Evolutionary conservation across 2,888 invertebrate species (phyloP).

Genomic region (Bhutanitis thaidina): DNA sequence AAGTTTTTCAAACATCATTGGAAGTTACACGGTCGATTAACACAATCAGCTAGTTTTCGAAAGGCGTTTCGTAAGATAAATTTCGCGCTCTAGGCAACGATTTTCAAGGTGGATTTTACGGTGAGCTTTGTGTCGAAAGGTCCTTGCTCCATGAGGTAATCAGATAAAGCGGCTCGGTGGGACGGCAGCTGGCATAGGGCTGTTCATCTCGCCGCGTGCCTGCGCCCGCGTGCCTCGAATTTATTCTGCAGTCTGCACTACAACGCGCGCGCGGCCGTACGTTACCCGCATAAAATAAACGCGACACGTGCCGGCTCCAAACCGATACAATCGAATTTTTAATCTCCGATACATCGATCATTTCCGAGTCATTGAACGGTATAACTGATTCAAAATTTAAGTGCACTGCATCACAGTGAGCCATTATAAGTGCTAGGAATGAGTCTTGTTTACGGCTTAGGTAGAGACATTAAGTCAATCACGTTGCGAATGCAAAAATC

Average conservation of each 20-base stretch:
- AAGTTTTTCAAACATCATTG: background rate
- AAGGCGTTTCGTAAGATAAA: slow-evolving; percentile 42
- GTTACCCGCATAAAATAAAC: slow-evolving; percentile 35
- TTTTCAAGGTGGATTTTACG: slow-evolving; percentile 73
- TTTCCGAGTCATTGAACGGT: slow-evolving; percentile 32
- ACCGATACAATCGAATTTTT: slow-evolving; percentile 25
- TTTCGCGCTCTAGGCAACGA: slow-evolving; percentile 51
- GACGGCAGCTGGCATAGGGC: slow-evolving; percentile 55
- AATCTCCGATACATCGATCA: slow-evolving; percentile 27
- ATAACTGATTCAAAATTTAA: slow-evolving; percentile 20
- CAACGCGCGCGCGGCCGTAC: slow-evolving; percentile 67
- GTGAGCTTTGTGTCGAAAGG: slow-evolving; percentile 71
- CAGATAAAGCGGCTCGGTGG: slow-evolving; percentile 54
- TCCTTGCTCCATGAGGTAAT: slow-evolving; percentile 76
- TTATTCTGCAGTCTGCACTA: slow-evolving; percentile 49
- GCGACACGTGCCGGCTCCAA: slow-evolving; percentile 33
- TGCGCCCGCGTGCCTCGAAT: slow-evolving; percentile 36
- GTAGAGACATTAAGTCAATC: slow-evolving; percentile 24
- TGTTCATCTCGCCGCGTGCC: slow-evolving; percentile 53
- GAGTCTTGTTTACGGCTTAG: slow-evolving; percentile 4
- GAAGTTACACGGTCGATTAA: background rate
- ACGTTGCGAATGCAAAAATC: slow-evolving; percentile 14
- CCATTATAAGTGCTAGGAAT: slow-evolving; percentile 21
- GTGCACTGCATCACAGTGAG: slow-evolving; percentile 14
- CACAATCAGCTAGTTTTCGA: slow-evolving; percentile 14